Percentiles rank a stretch among this genome's conserved stretches.
These are phyloP conservation scores for Burhinus bistriatus DNA, from an alignment of 2,113 vertebrate genomes.

Conservation along the genomic window DNA sequence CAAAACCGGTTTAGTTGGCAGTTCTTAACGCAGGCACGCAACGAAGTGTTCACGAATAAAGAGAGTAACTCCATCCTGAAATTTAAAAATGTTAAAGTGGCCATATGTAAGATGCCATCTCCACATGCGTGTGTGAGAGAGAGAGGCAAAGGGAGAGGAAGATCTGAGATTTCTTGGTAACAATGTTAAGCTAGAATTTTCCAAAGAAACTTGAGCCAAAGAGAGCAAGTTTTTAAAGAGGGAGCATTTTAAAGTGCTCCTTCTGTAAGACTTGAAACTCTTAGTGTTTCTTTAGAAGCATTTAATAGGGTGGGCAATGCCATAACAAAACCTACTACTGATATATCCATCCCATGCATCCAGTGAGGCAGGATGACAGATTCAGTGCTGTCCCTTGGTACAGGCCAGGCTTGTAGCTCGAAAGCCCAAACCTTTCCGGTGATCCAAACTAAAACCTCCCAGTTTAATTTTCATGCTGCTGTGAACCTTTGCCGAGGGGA, in stretches of 20 bases:
- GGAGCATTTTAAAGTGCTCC: background rate
- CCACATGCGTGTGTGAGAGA: background rate
- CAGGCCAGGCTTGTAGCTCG: background rate
- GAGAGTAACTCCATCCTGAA: constrained; percentile 15
- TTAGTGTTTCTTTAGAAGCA: background rate
- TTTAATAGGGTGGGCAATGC: background rate
- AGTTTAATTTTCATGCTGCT: background rate
- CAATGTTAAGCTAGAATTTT: background rate
- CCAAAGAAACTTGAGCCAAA: background rate
- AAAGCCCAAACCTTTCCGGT: background rate
- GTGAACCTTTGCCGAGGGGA: background rate
- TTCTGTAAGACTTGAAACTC: background rate
- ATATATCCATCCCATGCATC: background rate
- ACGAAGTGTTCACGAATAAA: background rate
- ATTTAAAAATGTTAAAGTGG: background rate
- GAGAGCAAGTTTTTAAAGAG: background rate
- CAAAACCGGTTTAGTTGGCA: background rate
- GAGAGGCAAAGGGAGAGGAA: background rate
- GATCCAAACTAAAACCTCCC: background rate
- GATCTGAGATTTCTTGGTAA: background rate
- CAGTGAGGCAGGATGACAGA: background rate
- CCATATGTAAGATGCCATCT: background rate
- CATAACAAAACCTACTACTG: background rate
- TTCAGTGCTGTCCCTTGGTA: background rate
- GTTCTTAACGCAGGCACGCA: constrained; percentile 6